phyloP scores from a whole-genome alignment of 1,140 invertebrate species.

The Anastatus disparis region DNA sequence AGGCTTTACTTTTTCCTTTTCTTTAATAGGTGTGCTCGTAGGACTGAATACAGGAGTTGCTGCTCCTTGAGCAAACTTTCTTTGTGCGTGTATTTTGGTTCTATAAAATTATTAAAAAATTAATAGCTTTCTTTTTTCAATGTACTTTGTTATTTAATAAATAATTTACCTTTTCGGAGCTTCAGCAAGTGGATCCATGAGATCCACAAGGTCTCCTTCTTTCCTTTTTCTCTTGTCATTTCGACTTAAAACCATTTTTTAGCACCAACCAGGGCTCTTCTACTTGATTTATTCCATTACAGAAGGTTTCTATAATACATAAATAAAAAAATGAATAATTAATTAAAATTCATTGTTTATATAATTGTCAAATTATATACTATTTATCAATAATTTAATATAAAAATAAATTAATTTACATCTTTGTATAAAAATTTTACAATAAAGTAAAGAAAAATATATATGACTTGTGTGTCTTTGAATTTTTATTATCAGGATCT shows the following conservation, averaged over 20 bases:
- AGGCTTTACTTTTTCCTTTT: conserved; percentile 68
- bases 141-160: too few relatives aligned
- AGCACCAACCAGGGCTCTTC: not conserved
- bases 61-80: conserved; percentile 90
- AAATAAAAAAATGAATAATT: not conserved
- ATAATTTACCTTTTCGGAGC: conserved; percentile 68
- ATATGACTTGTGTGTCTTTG: too few relatives aligned
- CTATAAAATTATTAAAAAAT: conserved; percentile 55
- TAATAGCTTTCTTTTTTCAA: too few relatives aligned
- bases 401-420: not conserved
- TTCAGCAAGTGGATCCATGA: conserved; percentile 63
- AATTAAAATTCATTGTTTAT: not conserved
- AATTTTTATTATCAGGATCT: too few relatives aligned
- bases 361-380: not conserved
- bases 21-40: conserved; percentile 70
- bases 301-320: not conserved
- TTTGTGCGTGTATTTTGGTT: conserved; percentile 85
- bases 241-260: conserved; percentile 63
- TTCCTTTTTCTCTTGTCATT: conserved; percentile 65
- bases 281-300: conserved; percentile 30
- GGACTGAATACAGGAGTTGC: conserved; percentile 57
- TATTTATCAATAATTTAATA: not conserved
- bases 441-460: too few relatives aligned
- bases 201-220: conserved; percentile 64
- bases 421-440: too few relatives aligned